These are phyloP conservation scores for Rhorus exstirpatorius DNA, from an alignment of 2,888 invertebrate genomes.

Conservation along the genomic window DNA sequence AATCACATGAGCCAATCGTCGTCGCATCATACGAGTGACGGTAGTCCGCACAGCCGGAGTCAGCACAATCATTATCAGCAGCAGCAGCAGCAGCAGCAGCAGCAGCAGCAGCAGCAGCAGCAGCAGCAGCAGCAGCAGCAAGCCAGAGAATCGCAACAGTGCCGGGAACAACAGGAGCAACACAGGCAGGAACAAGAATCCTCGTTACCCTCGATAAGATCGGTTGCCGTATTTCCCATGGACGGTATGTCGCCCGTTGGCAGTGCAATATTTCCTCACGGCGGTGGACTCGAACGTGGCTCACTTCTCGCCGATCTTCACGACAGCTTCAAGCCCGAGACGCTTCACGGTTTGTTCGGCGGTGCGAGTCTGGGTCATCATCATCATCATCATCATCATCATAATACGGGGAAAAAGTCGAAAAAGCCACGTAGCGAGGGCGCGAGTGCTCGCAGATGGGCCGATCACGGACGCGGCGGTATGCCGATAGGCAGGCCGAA, in stretches of 20 bases:
- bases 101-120: conserved; percentile 76
- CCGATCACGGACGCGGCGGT: conserved; percentile 79
- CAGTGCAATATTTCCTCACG: conserved; percentile 80
- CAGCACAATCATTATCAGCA: conserved; percentile 68
- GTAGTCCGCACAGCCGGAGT: conserved; percentile 76
- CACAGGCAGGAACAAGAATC: conserved; percentile 73
- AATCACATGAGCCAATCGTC: conserved; percentile 75
- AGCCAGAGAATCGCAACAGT: conserved; percentile 58
- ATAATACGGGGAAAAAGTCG: conserved; percentile 76
- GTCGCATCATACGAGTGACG: conserved; percentile 79
- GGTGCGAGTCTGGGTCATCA: conserved; percentile 75
- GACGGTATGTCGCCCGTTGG: conserved; percentile 79
- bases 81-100: conserved; percentile 53
- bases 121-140: conserved; percentile 68
- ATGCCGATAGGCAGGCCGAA: conserved; percentile 93
- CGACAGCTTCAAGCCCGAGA: conserved; percentile 84
- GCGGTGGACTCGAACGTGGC: conserved; percentile 78
- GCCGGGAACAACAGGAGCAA: conserved; percentile 76
- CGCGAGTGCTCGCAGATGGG: conserved; percentile 80
- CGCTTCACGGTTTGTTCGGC: conserved; percentile 82
- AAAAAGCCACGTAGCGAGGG: conserved; percentile 81
- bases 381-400: conserved; percentile 69
- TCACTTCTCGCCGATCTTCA: conserved; percentile 81
- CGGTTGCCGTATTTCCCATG: conserved; percentile 80
- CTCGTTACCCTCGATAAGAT: conserved; percentile 73